Conservation (phyloP, 2,113 vertebrate species). For the Baryphthengus martii region DNA sequence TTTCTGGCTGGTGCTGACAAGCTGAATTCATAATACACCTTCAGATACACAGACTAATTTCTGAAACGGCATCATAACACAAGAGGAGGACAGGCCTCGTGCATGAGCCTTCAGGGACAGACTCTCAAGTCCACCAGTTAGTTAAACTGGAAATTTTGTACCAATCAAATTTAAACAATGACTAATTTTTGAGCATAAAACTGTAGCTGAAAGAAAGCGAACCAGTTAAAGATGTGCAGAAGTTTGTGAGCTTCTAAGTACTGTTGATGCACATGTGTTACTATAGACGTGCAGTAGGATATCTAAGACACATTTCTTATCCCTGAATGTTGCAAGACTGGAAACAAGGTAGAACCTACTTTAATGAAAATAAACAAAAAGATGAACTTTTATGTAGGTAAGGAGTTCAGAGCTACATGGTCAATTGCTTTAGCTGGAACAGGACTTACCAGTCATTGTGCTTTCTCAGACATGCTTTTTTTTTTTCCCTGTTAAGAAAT, state of each 20-base stretch:
- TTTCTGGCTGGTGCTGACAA: neutral
- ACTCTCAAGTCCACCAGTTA: neutral
- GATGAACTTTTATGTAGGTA: neutral
- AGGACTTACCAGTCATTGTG: neutral
- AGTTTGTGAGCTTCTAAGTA: neutral
- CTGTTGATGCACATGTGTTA: neutral
- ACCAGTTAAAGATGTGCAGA: neutral
- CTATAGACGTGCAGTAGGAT: neutral
- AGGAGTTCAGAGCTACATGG: neutral
- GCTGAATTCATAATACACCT: neutral
- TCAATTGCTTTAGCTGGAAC: slow-evolving; percentile 8
- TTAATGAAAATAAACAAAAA: neutral
- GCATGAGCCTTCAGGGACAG: neutral
- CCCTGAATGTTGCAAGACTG: neutral
- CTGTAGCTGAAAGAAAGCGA: neutral
- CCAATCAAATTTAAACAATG: neutral
- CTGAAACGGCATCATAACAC: neutral
- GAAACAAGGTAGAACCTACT: neutral
- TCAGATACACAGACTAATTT: neutral
- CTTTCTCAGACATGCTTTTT: neutral
- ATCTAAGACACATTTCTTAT: neutral
- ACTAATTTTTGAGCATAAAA: neutral
- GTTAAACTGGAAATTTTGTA: neutral
- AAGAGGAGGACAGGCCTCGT: fast-evolving
- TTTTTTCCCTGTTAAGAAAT: neutral